Evolutionary conservation across 2,888 invertebrate genomes (phyloP), one percentile per base, ranked within the genome.

Genomic region (Hermodice carunculata): DNA sequence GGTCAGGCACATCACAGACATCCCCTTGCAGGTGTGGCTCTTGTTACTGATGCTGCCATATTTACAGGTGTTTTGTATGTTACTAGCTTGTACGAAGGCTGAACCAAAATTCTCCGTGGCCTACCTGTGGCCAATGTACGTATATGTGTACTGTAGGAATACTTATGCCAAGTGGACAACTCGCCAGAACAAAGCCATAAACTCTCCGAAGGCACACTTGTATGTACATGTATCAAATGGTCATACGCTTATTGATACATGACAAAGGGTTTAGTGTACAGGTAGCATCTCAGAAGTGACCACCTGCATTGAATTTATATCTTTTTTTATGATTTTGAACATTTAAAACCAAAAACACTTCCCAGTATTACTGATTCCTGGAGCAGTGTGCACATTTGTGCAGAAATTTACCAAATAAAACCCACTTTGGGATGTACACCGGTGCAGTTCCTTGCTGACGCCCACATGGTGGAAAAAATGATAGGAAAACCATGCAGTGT

Each of bases 41-140:
- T 48, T 80, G 5, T 28, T 81, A 8, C 68, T 80, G 19, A 58
- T 81, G 14, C 48, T 79, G 29, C 81, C 81, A 49, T 83, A 83
- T 63, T 57, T 82, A 3, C 78, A 78, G 61, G 70, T 76, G 19
- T 83, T 83, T 67, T 77, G 77, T 34, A 74, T 81, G 75, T 69
- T 83, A 22, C 60, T 83, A n/a, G 82, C 82, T 0, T 82, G 80
- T 62, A 83, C 83, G 5, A 75, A 78, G 28, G 66, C 76, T 24
- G 80, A 81, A 44, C 83, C 83, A 26, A 74, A 73, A 61, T 62
- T 76, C 28, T 79, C 80, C 51, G 44, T 79, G 19, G 81, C 82
- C 4, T 80, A 77, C 61, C 67, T 76, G 26, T 83, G 83, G 83
- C 83, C 83, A n/a, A 72, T 76, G 6, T 67, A 73, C 28, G 32